Percentiles rank a stretch among this genome's conserved stretches.
phyloP scores from a whole-genome alignment of 2,888 invertebrate genomes.

The Agriopis marginaria region DNA sequence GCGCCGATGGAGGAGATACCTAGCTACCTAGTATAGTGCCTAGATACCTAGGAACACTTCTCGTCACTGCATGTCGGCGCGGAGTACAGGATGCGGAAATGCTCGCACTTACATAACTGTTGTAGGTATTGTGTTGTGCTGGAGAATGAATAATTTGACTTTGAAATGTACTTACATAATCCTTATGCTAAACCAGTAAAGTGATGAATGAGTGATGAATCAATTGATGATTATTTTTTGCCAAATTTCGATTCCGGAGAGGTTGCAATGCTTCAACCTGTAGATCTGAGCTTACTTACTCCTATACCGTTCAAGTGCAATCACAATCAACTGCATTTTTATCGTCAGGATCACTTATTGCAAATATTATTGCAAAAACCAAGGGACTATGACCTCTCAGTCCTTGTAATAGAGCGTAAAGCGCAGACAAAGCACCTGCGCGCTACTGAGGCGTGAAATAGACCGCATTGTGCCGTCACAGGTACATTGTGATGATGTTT shows the following conservation, averaged over 20 bases:
- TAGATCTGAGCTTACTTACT: not conserved
- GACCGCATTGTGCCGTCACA: constrained; percentile 47
- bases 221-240: not conserved
- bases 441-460: constrained; percentile 61
- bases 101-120: no score
- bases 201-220: no score
- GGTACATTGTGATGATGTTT: constrained; percentile 36
- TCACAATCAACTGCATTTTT: constrained; percentile 41
- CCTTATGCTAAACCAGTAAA: no score
- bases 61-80: no score
- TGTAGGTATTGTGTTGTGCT: no score
- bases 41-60: no score
- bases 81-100: no score
- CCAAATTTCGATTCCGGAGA: not conserved
- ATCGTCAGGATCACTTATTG: constrained; percentile 35
- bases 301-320: constrained; percentile 41
- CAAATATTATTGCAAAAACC: constrained; percentile 39
- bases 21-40: no score
- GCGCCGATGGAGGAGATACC: no score
- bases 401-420: constrained; percentile 48
- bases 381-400: constrained; percentile 53
- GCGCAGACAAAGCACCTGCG: constrained; percentile 38
- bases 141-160: no score
- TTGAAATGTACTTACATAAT: no score
- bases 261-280: constrained; percentile 2